phyloP scores from a whole-genome alignment of 2,888 invertebrate species.

The Chorisops tibialis region DNA sequence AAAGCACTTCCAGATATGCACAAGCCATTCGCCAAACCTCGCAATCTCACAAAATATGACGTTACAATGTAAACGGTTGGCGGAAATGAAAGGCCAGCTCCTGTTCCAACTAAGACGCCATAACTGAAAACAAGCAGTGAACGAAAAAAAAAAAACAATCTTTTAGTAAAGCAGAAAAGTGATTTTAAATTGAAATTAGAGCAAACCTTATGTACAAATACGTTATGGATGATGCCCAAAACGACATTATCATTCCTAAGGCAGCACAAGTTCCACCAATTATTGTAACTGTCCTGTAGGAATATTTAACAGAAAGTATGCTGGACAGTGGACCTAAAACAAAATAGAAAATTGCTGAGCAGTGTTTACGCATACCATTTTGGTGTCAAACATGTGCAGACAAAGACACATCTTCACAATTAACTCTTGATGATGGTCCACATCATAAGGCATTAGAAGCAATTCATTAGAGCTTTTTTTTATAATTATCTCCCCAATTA shows the following conservation, averaged over 20 bases:
- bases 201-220: conserved; percentile 73
- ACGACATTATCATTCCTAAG: conserved; percentile 79
- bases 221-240: conserved; percentile 73
- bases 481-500: conserved; percentile 13
- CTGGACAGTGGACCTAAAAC: conserved; percentile 77
- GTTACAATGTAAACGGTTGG: conserved; percentile 88
- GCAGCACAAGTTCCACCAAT: conserved; percentile 80
- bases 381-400: conserved; percentile 24
- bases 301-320: conserved; percentile 77
- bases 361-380: conserved; percentile 13
- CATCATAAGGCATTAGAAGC: not conserved
- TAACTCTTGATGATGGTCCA: too few species aligned
- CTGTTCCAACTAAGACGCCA: conserved; percentile 77
- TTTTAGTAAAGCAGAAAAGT: too few species aligned
- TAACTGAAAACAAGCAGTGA: conserved; percentile 70
- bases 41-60: conserved; percentile 73
- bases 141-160: not conserved
- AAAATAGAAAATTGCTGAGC: conserved; percentile 17
- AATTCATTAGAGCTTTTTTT: too few species aligned
- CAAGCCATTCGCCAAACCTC: conserved; percentile 82
- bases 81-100: conserved; percentile 82
- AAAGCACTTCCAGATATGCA: conserved; percentile 86
- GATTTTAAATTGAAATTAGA: not conserved
- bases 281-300: conserved; percentile 77
- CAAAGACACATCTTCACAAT: conserved; percentile 10